Evolutionary conservation across 1,140 invertebrate genomes (phyloP).

Genomic region (Sycophila sp.): DNA sequence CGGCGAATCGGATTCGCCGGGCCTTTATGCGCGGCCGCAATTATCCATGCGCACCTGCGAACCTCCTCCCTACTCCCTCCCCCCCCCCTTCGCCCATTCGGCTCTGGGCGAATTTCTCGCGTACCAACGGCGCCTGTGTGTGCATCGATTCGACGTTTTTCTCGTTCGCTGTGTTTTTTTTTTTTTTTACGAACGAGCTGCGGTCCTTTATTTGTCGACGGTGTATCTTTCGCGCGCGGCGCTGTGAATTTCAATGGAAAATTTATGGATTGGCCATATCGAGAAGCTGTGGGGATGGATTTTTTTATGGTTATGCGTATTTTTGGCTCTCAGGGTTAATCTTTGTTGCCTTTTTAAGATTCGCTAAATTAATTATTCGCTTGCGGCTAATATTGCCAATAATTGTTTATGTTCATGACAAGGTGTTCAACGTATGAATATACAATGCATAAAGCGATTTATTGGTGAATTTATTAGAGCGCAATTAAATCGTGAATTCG

Average conservation of each 20-base stretch:
- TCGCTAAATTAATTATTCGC: no score
- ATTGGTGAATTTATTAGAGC: no score
- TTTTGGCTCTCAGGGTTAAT: no score
- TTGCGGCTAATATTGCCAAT: no score
- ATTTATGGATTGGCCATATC: neutral
- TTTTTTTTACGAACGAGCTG: no score
- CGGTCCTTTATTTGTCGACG: no score
- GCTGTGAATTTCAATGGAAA: slow-evolving; percentile 2
- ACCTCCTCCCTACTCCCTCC: no score
- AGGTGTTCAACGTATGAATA: no score
- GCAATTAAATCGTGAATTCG: no score
- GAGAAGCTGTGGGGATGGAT: neutral
- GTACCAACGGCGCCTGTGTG: neutral
- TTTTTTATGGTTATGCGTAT: neutral
- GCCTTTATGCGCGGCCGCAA: neutral
- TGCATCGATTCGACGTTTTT: neutral
- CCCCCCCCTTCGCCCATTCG: neutral
- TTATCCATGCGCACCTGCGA: slow-evolving; percentile 15
- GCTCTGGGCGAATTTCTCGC: neutral
- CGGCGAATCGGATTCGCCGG: neutral
- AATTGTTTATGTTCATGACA: no score
- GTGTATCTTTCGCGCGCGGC: neutral
- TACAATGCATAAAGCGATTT: no score
- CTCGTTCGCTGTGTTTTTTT: neutral
- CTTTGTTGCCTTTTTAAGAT: no score